phyloP scores from a whole-genome alignment of 2,797 vertebrate genomes.

The Sebastes taczanowskii region DNA sequence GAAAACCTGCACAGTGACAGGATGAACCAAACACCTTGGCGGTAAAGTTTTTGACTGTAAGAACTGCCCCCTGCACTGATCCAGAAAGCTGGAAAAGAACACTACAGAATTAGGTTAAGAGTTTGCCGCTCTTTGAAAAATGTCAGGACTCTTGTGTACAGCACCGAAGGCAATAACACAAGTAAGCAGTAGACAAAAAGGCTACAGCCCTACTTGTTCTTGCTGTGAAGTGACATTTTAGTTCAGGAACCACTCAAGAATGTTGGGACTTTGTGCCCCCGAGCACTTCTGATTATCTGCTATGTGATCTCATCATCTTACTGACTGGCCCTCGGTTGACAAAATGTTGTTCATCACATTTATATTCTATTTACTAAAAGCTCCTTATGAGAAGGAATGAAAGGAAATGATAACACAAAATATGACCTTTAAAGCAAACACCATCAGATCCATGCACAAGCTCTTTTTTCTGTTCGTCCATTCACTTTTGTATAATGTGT shows the following conservation, averaged over 20 bases:
- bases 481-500: not conserved
- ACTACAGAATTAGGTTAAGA: not conserved
- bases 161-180: not conserved
- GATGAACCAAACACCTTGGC: not conserved
- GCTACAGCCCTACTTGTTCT: not conserved
- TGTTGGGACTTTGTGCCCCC: not conserved
- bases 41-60: not conserved
- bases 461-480: not conserved
- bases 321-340: not conserved
- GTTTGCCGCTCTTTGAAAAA: not conserved
- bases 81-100: conserved; percentile 1
- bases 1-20: not conserved
- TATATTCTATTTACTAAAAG: not conserved
- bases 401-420: not conserved
- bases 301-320: not conserved
- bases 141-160: not conserved
- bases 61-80: not conserved
- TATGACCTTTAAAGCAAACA: not conserved
- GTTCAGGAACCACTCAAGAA: not conserved
- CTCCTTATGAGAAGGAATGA: not conserved
- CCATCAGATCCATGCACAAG: not conserved
- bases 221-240: conserved; percentile 33
- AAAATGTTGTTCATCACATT: not conserved
- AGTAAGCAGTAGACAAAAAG: not conserved
- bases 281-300: not conserved